Base-by-base conservation (phyloP, 2,888 invertebrate genomes). In the Campaea margaritaria region DNA sequence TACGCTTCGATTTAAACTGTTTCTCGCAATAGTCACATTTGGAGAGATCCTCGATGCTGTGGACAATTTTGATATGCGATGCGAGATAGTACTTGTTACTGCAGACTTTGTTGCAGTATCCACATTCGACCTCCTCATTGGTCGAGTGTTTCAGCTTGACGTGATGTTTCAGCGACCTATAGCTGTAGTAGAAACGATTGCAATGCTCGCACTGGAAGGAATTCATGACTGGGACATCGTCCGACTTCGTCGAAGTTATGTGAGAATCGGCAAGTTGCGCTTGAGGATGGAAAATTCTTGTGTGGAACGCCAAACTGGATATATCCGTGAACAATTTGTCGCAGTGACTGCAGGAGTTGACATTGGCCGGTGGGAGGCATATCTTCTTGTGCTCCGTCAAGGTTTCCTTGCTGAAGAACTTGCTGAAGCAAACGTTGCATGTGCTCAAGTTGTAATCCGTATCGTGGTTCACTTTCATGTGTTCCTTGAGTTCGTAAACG, bases 11-110 rank as follows among this genome's bases (percentile, higher is more conserved):
- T 71, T 87, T 89, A 14, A 90, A 90, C 2, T 81, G 75, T 28
- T 90, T 90, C 0, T 88, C 84, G 14, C 90, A 90, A 34, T 86
- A 87, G 28, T 87, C 86, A n/a, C 90, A 90, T 60, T 85, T 82
- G 0, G 86, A 82, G 79, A 82, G 82, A 0, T 81, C 70, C 4
- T 78, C 79, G 38, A 79, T 78, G 2, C 70, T 83, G 44, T 90
- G 90, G 0, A 87, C 86, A 0, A 86, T 86, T 73, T 88, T 90
- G 0, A 85, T 83, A 39, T 90, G 90, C 0, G 86, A 85, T 0
- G 86, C 87, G 0, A 90, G 64, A 34, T 89, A 89, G 41, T 89
- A 89, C 41, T 88, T 88, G 49, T 90, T 90, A 15, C 72, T 87
- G 68, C 86, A 90, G 0, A 85, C 69, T 69, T 89, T 88, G 0